Percentiles rank a stretch among this genome's conserved stretches.
phyloP scores from a whole-genome alignment of 2,113 vertebrate species.

The Misgurnus mizolepis region DNA sequence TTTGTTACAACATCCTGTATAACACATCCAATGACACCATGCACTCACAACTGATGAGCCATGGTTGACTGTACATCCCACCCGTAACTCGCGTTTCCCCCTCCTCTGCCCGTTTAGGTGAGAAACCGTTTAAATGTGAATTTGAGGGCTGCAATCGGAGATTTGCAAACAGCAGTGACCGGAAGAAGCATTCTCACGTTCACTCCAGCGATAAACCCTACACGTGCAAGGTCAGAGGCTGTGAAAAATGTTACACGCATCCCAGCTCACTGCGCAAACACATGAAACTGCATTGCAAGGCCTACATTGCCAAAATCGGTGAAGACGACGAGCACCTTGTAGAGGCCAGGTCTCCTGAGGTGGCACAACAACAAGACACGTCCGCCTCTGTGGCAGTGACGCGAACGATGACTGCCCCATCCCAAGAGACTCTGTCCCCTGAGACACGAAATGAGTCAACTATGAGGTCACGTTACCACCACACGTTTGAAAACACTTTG shows the following conservation, averaged over 20 bases:
- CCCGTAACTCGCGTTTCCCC: conserved; percentile 63
- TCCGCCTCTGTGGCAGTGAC: conserved; percentile 45
- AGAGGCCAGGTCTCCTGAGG: conserved; percentile 64
- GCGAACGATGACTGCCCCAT: conserved; percentile 16
- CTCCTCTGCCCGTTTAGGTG: conserved; percentile 72
- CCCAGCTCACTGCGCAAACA: conserved; percentile 74
- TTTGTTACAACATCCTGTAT: conserved; percentile 35
- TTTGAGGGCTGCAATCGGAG: conserved; percentile 75
- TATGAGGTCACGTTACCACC: conserved; percentile 75
- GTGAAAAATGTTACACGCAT: conserved; percentile 72
- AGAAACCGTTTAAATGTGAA: conserved; percentile 79
- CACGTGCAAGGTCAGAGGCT: conserved; percentile 70
- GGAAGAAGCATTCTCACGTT: conserved; percentile 73
- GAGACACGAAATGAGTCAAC: conserved; percentile 70
- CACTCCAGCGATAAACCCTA: conserved; percentile 73
- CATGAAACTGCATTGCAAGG: conserved; percentile 74
- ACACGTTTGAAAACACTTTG: conserved; percentile 74
- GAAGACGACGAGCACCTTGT: conserved; percentile 62
- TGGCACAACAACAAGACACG: conserved; percentile 61
- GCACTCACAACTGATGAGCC: conserved; percentile 24
- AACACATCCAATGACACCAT: conserved; percentile 18
- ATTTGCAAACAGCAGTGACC: conserved; percentile 76
- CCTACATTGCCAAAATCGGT: conserved; percentile 58
- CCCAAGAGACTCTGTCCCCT: conserved; percentile 64
- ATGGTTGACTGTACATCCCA: conserved; percentile 36